A percentile compares a stretch with the other conserved stretches of the same genome.
phyloP scores from a whole-genome alignment of 2,113 vertebrate genomes.

The Chelonoidis abingdonii region DNA sequence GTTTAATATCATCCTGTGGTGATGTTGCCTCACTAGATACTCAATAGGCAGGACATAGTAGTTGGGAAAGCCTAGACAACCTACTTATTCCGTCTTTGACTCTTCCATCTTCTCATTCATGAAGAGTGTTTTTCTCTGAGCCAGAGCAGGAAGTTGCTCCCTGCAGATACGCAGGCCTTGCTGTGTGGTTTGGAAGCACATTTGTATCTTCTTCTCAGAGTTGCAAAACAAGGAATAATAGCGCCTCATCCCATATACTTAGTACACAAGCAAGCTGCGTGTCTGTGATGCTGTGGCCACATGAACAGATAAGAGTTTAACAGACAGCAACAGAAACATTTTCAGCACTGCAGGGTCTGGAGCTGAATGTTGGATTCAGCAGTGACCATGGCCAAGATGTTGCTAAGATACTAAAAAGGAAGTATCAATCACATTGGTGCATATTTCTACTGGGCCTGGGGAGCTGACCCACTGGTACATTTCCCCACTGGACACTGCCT shows the following conservation, averaged over 20 bases:
- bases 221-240: neutral
- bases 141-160: neutral
- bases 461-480: neutral
- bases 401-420: neutral
- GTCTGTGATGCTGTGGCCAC: neutral
- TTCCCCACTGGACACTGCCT: neutral
- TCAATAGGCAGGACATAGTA: neutral
- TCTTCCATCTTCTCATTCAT: neutral
- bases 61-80: neutral
- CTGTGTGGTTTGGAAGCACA: neutral
- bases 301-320: neutral
- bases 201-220: neutral
- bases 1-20: neutral
- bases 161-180: neutral
- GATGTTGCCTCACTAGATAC: neutral
- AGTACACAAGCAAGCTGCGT: neutral
- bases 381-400: neutral
- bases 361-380: neutral
- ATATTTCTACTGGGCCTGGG: neutral
- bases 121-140: neutral
- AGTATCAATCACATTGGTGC: neutral
- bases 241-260: neutral
- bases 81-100: neutral
- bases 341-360: neutral
- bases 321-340: neutral